Percentiles rank a stretch among this genome's conserved stretches.
These are phyloP conservation scores for Druceiella hillmani DNA, from an alignment of 2,888 invertebrate species.

Conservation along the genomic window DNA sequence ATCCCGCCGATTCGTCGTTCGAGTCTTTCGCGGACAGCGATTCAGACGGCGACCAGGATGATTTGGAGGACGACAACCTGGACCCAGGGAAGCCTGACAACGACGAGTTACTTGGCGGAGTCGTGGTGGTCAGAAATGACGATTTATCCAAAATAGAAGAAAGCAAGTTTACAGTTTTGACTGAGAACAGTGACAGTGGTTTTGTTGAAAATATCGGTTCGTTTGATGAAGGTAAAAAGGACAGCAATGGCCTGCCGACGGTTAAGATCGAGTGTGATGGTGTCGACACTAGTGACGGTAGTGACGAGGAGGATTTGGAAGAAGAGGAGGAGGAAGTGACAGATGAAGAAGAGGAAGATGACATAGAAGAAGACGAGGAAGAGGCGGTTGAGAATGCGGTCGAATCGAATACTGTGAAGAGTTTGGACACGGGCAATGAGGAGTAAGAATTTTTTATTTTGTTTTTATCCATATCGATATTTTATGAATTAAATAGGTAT, in stretches of 20 bases:
- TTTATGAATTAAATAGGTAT: no score
- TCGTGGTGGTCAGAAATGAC: constrained; percentile 28
- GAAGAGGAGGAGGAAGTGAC: constrained; percentile 11
- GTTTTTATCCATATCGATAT: no score
- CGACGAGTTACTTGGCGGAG: constrained; percentile 34
- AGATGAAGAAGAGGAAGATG: constrained; percentile 30
- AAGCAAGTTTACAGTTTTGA: constrained; percentile 24
- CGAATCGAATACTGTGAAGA: background rate
- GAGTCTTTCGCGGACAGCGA: constrained; percentile 38
- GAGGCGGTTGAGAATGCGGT: constrained; percentile 30
- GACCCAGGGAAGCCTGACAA: constrained; percentile 35
- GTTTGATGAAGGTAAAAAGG: constrained; percentile 34
- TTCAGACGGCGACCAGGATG: constrained; percentile 31
- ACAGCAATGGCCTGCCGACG: constrained; percentile 33
- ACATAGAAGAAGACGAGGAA: constrained; percentile 10
- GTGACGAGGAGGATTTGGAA: constrained; percentile 23
- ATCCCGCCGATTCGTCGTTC: constrained; percentile 40
- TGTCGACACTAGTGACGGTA: constrained; percentile 21
- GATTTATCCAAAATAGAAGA: background rate
- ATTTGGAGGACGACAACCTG: constrained; percentile 32
- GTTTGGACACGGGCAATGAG: background rate
- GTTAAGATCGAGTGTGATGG: constrained; percentile 29
- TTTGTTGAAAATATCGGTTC: constrained; percentile 42
- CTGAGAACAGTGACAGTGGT: constrained; percentile 50
- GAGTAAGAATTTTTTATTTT: no score